Evolutionary conservation across 2,888 invertebrate species (phyloP).

Genomic region (Hymenopus coronatus): DNA sequence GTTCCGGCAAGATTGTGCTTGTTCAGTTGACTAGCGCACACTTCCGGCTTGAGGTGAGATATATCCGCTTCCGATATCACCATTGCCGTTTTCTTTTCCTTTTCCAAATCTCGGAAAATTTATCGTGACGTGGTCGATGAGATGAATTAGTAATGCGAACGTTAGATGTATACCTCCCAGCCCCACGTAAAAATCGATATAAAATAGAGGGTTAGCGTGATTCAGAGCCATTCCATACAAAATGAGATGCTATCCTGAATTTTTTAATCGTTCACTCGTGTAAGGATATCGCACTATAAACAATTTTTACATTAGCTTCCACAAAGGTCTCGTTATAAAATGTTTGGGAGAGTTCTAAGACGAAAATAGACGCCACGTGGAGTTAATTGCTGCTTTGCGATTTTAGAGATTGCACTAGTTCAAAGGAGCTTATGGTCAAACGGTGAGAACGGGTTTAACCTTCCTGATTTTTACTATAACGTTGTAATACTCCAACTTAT

Average conservation of each 20-base stretch:
- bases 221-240: background rate
- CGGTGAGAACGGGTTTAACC: too few relatives aligned
- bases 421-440: too few relatives aligned
- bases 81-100: background rate
- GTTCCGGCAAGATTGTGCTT: background rate
- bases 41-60: background rate
- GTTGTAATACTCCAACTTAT: too few relatives aligned
- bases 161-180: background rate
- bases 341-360: background rate
- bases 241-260: background rate
- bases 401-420: background rate
- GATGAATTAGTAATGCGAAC: background rate
- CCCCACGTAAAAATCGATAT: background rate
- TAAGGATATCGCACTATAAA: background rate
- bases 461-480: too few relatives aligned
- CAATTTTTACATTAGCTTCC: background rate
- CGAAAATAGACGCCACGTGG: background rate
- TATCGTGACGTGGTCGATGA: background rate
- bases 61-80: background rate
- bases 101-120: background rate
- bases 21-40: too few relatives aligned
- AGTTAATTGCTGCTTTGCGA: background rate
- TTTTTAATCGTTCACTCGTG: background rate
- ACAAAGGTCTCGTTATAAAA: background rate
- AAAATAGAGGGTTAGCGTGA: background rate